Evolutionary conservation across 2,888 invertebrate species (phyloP).

Genomic region (Oxyteleia sp.): DNA sequence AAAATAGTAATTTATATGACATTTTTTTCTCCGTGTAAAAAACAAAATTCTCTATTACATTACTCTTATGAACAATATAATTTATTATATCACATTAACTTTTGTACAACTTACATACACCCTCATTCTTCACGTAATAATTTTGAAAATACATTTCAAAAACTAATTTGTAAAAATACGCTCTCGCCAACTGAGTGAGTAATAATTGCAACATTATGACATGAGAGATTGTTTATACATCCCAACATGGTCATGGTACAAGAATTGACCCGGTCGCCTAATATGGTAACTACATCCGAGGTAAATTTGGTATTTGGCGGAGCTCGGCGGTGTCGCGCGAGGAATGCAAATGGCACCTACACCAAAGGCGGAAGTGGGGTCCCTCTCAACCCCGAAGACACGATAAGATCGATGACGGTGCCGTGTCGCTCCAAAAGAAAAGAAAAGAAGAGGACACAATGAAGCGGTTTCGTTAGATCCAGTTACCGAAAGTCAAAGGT

Average conservation of each 20-base stretch:
- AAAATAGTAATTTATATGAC: too few species aligned
- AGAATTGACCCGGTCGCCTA: slow-evolving; percentile 55
- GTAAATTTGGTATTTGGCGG: slow-evolving; percentile 68
- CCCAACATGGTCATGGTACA: slow-evolving; percentile 48
- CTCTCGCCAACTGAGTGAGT: neutral
- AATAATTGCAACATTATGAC: slow-evolving; percentile 16
- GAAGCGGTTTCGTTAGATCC: slow-evolving; percentile 70
- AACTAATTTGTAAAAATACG: neutral
- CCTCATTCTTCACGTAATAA: too few species aligned
- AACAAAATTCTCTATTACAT: too few species aligned
- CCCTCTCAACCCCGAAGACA: slow-evolving; percentile 40
- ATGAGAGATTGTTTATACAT: slow-evolving; percentile 31
- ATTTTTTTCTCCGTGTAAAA: too few species aligned
- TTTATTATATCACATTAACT: too few species aligned
- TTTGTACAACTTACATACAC: too few species aligned
- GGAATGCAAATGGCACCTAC: slow-evolving; percentile 69
- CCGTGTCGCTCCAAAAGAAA: slow-evolving; percentile 41
- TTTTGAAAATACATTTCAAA: too few species aligned
- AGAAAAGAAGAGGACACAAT: slow-evolving; percentile 49
- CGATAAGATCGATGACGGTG: slow-evolving; percentile 68
- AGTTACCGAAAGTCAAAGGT: slow-evolving; percentile 64
- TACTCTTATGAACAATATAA: too few species aligned
- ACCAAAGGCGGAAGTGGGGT: slow-evolving; percentile 59
- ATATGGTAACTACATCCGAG: slow-evolving; percentile 58
- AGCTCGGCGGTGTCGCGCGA: slow-evolving; percentile 49